phyloP scores from a whole-genome alignment of 2,113 vertebrate genomes.

The Tragelaphus strepsiceros region DNA sequence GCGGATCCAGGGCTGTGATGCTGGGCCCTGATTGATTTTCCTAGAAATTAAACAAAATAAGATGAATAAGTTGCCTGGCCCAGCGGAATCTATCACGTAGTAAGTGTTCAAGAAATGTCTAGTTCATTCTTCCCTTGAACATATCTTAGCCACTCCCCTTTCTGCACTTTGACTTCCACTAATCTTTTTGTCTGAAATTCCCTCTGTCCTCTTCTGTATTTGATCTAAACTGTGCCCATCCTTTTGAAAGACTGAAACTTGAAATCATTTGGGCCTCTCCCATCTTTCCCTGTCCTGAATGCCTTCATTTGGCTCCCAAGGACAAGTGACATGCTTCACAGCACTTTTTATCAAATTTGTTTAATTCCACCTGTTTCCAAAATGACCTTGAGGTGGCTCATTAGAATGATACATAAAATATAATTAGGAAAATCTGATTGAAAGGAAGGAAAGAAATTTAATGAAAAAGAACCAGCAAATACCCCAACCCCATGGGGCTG shows the following conservation, averaged over 20 bases:
- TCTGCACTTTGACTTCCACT: background rate
- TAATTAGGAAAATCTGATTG: constrained; percentile 22
- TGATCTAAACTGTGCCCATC: background rate
- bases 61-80: background rate
- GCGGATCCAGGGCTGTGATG: background rate
- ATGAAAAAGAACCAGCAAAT: background rate
- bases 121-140: background rate
- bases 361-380: constrained; percentile 18
- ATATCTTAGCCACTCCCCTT: background rate
- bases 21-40: background rate
- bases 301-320: background rate
- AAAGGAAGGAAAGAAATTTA: background rate
- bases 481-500: background rate
- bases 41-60: background rate
- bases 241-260: background rate
- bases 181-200: background rate
- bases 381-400: background rate
- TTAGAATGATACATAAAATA: background rate
- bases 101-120: background rate
- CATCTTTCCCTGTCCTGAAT: background rate
- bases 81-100: background rate
- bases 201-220: background rate
- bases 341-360: background rate
- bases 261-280: background rate
- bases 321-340: background rate